These are phyloP conservation scores for Epistrophe eligans DNA, from an alignment of 2,888 invertebrate species.

Conservation along the genomic window DNA sequence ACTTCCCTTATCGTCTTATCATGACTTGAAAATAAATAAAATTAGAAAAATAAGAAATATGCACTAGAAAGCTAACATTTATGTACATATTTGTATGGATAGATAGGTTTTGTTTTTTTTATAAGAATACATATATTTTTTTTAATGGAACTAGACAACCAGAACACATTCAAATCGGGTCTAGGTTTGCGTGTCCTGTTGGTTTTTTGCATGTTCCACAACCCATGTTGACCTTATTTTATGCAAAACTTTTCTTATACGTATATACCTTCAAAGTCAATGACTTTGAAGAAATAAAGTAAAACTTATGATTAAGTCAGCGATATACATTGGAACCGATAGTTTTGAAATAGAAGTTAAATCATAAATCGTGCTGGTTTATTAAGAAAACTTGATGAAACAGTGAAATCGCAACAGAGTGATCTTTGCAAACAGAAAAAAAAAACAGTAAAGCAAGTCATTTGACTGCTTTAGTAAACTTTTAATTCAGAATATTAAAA, in stretches of 20 bases:
- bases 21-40: slow-evolving; percentile 48
- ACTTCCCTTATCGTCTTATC: slow-evolving; percentile 59
- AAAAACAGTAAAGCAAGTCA: too few species aligned
- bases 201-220: slow-evolving; percentile 42
- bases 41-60: slow-evolving; percentile 57
- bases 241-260: slow-evolving; percentile 44
- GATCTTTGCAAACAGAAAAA: too few species aligned
- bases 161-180: slow-evolving; percentile 50
- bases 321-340: background rate
- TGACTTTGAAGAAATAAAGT: slow-evolving; percentile 46
- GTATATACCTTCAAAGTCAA: slow-evolving; percentile 55
- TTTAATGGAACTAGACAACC: background rate
- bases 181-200: slow-evolving; percentile 73
- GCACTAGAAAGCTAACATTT: slow-evolving; percentile 5
- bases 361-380: too few species aligned
- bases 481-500: too few species aligned
- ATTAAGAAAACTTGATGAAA: too few species aligned
- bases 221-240: slow-evolving; percentile 69
- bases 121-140: background rate
- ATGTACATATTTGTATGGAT: background rate
- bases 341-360: background rate
- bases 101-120: background rate
- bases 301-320: slow-evolving; percentile 39
- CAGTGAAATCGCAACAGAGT: too few species aligned
- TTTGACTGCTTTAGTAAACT: too few species aligned